Base-by-base conservation (phyloP, 1,140 invertebrate species). In the Magallana gigas region DNA sequence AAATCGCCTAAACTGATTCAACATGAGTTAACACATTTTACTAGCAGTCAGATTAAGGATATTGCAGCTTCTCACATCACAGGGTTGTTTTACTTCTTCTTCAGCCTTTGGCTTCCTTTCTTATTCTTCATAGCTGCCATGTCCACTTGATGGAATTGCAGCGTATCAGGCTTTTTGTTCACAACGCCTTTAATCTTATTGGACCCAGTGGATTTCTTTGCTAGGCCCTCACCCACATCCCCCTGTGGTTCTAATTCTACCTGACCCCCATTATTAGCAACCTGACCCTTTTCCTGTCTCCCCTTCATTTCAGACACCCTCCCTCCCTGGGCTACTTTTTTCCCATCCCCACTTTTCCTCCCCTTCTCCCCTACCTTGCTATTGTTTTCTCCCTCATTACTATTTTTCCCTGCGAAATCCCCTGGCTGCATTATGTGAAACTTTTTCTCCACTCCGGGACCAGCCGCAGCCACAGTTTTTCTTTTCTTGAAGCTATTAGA, bases 71-170 rank as follows among this genome's bases (percentile, higher is more conserved):
- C 48, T 64, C 36, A 18, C 62, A 64, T 64, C 18, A 57, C 80
- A 57, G 36, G 14, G 36, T 48, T 48, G 36, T 48, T 83, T 57
- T 57, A 57, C 57, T 56, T 58, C 36, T 57, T 58, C 8, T 83
- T 83, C 1, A 58, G 57, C 56, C 48, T 16, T 12, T 76, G 23
- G 68, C 29, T 29, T 9, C 68, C 68, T 12, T 76, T 76, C 23
- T 36, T 76, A 8, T 23, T 76, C 8, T 29, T 76, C 23, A 76
- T 76, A 4, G 68, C 68, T 36, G 68, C 68, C 48, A 57, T n/a
- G 14, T 83, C 57, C 8, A 83, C 81, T 57, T 83, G 48, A 83
- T 83, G 81, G 11, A 83, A 83, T n/a, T 83, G 48, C 9, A 83
- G 11, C 9, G 8, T 83, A 18, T 83, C 81, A 6, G 81, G 81